These are phyloP conservation scores for Caenorhabditis sp. DNA, from an alignment of 2,888 invertebrate species.

Conservation along the genomic window DNA sequence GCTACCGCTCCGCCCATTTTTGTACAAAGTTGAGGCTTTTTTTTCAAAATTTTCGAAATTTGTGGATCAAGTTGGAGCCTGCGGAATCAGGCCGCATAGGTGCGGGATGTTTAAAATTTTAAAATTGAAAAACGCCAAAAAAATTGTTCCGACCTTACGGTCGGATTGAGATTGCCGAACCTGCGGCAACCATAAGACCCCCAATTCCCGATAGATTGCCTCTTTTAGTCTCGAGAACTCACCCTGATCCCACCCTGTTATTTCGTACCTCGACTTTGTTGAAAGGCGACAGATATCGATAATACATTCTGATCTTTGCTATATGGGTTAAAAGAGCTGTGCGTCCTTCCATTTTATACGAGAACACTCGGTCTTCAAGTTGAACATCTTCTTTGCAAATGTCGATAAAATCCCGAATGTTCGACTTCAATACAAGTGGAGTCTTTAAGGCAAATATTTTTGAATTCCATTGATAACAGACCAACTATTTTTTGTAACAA, in stretches of 20 bases:
- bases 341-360: constrained; percentile 61
- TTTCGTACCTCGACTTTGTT: constrained; percentile 71
- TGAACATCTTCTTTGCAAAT: constrained; percentile 61
- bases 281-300: constrained; percentile 72
- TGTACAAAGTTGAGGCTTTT: too few relatives aligned
- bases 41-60: too few relatives aligned
- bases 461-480: not conserved
- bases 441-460: constrained; percentile 56
- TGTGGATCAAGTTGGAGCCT: too few relatives aligned
- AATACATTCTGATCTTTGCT: constrained; percentile 74
- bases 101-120: too few relatives aligned
- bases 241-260: too few relatives aligned
- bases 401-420: constrained; percentile 65
- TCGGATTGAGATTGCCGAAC: too few relatives aligned
- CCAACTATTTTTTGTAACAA: constrained; percentile 65
- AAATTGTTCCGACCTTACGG: too few relatives aligned
- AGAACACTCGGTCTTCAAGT: constrained; percentile 71
- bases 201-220: too few relatives aligned
- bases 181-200: too few relatives aligned
- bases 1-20: not conserved
- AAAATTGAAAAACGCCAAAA: too few relatives aligned
- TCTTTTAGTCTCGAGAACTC: too few relatives aligned
- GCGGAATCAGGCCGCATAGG: too few relatives aligned
- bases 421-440: constrained; percentile 65
- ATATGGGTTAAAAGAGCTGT: constrained; percentile 65